Conservation (phyloP, 1,140 invertebrate genomes). For the Temnothorax longispinosus region DNA sequence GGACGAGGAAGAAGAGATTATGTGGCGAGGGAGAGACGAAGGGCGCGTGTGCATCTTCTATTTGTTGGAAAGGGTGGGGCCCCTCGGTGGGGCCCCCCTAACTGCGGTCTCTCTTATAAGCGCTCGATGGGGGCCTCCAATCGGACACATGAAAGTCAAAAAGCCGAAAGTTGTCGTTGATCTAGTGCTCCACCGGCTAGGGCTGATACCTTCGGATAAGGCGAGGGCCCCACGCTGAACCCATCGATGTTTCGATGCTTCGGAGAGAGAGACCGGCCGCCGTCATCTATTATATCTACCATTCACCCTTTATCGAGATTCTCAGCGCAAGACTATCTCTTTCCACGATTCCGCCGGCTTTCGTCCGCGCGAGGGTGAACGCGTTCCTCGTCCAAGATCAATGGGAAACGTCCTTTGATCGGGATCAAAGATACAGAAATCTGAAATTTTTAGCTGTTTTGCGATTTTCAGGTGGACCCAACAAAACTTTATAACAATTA, state of each 20-base stretch:
- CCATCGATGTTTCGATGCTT: conserved; percentile 74
- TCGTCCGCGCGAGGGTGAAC: conserved; percentile 39
- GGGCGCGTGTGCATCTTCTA: conserved; percentile 78
- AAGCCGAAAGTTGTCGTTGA: conserved; percentile 84
- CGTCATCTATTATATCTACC: conserved; percentile 80
- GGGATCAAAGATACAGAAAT: conserved; percentile 20
- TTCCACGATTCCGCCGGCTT: conserved; percentile 64
- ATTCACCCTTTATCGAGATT: conserved; percentile 70
- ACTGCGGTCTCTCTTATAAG: conserved; percentile 78
- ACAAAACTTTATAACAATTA: not conserved
- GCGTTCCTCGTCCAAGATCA: conserved; percentile 16
- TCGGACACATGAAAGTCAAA: conserved; percentile 83
- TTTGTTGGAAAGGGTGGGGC: conserved; percentile 76
- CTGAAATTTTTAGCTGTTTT: not conserved
- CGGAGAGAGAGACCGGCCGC: conserved; percentile 64
- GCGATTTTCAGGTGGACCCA: conserved; percentile 11
- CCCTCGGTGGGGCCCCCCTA: conserved; percentile 71
- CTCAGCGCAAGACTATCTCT: conserved; percentile 62
- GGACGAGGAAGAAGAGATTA: too few species aligned
- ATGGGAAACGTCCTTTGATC: conserved; percentile 25
- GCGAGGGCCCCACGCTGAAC: conserved; percentile 39
- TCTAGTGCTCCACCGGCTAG: conserved; percentile 83
- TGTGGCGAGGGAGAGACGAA: not conserved
- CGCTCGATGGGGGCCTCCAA: conserved; percentile 73
- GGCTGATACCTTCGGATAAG: conserved; percentile 82